Evolutionary conservation across 1,140 invertebrate genomes (phyloP), one percentile per base, ranked within the genome.

Genomic region (Drosophila virilis): DNA sequence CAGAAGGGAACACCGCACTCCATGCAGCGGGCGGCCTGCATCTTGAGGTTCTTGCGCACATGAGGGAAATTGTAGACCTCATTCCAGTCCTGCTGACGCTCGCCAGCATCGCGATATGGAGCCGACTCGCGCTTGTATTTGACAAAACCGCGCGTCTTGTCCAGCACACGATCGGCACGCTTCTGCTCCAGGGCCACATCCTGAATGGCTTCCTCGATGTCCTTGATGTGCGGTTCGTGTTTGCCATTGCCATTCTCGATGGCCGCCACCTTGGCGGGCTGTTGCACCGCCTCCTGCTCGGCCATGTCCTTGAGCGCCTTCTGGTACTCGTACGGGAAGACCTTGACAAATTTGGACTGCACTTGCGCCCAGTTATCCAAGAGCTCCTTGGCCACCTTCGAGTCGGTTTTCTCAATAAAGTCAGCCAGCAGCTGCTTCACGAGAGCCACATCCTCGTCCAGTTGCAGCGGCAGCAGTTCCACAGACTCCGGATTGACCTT

Each of bases 1-100:
- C 99, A 99, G 93, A 99, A 99, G 8, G 99, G 99, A 28, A 99
- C 98, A 28, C 99, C 99, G 93, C 99, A 99, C 82, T 99, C 98
- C 99, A 99, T 99, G 93, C 99, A 99, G 10, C 98, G 94, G 0
- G 98, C 98, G 9, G 98, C 98, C 93, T 99, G 98, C 1, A 96
- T 94, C 51, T 96, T 94, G 9, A 99, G 93, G 37, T 97, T 97
- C 90, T 98, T 97, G 4, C 97, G 94, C 8, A 99, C 97, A 77
- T 95, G 94, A 50, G 94, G 93, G 80, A 97, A 97, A 92, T 98
- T 96, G 92, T 98, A 99, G 77, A 99, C 98, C 94, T 99, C 99
- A 75, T 98, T 95, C 98, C 98, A 99, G 92, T 99, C 98, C 70
- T 98, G 96, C 54, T 97, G 88, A 4, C 99, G 94, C 64, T 96